Base-by-base conservation (phyloP, 2,888 invertebrate genomes). In the Drosophila neotestacea region DNA sequence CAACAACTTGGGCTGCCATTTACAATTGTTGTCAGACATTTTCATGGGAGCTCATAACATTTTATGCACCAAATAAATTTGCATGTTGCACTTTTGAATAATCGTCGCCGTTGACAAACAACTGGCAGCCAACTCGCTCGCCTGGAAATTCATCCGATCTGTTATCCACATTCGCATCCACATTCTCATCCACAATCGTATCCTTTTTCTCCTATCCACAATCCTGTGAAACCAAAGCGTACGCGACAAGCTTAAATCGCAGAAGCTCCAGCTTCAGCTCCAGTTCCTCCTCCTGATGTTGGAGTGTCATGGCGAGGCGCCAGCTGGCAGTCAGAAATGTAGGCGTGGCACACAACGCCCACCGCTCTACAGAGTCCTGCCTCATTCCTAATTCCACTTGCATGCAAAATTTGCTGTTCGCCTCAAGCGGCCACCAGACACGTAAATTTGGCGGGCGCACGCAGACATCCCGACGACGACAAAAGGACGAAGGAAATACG, bases 71-170 rank as follows among this genome's bases (percentile, higher is more conserved):
- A 89, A 88, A 89, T 85, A 85, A 85, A 85, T 85, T 85, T 89
- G 89, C 90, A 85, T 88, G 90, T 85, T 85, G 85, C 85, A 85
- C 84, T 84, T 85, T 85, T 85, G 85, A 85, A 85, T 85, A 85
- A 85, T 85, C 88, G 90, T 80, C 68, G 77, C 71, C 80, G 86
- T 74, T 82, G 90, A 85, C 85, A 89, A 89, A 79, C 80, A 85
- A 88, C 89, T 78, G 75, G 79, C 73, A 89, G 83, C 85, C 59
- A 60, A 62, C 50, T 85, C 70, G 88, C 58, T 87, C 85, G 87
- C 69, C 56, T 64, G 50, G 41, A 48, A 63, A 63, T 34, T 34
- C 48, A 34, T 27, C 34, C 58, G 13, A 50, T 58, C 42, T 22
- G 46, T 50, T 54, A 60, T 67, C 51, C 63, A 30, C 27, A 54